Conservation (phyloP, 2,797 vertebrate genomes). For the Leptodactylus fallax region DNA sequence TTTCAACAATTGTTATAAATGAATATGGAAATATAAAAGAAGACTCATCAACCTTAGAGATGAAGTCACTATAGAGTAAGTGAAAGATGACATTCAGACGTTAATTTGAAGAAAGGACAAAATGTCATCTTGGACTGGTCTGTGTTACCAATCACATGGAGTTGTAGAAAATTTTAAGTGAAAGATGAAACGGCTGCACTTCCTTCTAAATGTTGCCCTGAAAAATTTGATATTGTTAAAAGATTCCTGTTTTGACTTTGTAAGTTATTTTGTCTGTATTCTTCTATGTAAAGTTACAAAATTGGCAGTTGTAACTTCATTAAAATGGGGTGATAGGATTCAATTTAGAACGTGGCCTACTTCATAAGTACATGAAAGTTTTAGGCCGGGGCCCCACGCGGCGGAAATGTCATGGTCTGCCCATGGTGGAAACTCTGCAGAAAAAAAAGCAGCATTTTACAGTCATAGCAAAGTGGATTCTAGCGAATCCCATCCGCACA, state of each 20-base stretch:
- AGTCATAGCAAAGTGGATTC: too few species aligned
- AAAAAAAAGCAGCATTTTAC: too few species aligned
- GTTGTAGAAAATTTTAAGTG: slow-evolving; percentile 34
- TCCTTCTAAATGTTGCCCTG: neutral
- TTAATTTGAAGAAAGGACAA: slow-evolving; percentile 29
- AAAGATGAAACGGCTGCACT: slow-evolving; percentile 20
- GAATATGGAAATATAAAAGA: slow-evolving; percentile 33
- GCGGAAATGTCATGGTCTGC: too few species aligned
- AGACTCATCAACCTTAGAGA: slow-evolving; percentile 35
- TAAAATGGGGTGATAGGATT: too few species aligned
- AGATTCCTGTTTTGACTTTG: neutral
- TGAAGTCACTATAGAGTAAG: slow-evolving; percentile 29
- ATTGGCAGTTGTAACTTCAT: neutral
- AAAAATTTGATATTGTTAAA: neutral
- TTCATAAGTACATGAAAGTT: too few species aligned
- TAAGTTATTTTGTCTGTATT: too few species aligned
- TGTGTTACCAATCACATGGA: slow-evolving; percentile 40
- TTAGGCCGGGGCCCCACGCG: too few species aligned
- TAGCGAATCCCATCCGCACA: too few species aligned
- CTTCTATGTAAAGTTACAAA: neutral
- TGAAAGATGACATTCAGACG: slow-evolving; percentile 52
- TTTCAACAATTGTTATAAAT: slow-evolving; percentile 38
- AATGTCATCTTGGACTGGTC: slow-evolving; percentile 36
- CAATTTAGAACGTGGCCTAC: too few species aligned
- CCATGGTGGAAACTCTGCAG: too few species aligned